A percentile compares a stretch with the other conserved stretches of the same genome.
Conservation (phyloP, 2,888 invertebrate species). For the Pristionchus entomophagus region DNA sequence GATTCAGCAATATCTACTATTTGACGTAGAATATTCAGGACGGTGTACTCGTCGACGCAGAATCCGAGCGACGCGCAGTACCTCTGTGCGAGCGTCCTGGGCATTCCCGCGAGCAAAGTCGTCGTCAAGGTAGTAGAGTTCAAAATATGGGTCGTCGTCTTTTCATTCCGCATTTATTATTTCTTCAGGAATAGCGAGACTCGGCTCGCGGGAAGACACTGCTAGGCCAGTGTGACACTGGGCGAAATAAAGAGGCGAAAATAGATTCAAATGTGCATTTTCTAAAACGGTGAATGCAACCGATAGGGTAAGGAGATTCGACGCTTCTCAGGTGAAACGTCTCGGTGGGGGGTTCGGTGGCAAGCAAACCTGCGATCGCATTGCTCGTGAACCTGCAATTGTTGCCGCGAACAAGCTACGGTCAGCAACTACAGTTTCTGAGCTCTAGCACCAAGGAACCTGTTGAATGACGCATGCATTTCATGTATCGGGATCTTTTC, state of each 20-base stretch:
- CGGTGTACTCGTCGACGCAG: constrained; percentile 88
- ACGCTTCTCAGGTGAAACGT: constrained; percentile 56
- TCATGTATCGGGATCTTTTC: no score
- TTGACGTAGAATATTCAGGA: constrained; percentile 78
- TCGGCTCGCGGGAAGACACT: no score
- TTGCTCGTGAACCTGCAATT: constrained; percentile 46
- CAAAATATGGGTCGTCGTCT: no score
- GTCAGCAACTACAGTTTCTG: background rate
- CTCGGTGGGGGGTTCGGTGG: constrained; percentile 71
- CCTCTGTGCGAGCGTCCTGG: constrained; percentile 50
- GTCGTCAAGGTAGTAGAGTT: constrained; percentile 58
- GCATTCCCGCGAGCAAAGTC: constrained; percentile 62
- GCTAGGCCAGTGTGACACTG: no score
- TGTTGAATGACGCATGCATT: no score
- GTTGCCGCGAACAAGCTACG: constrained; percentile 20
- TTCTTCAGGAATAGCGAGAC: no score
- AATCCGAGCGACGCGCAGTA: constrained; percentile 64
- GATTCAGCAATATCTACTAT: background rate
- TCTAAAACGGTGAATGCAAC: no score
- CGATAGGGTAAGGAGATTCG: no score
- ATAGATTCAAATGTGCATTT: no score
- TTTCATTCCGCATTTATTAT: no score
- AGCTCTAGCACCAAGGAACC: no score
- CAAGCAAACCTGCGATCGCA: constrained; percentile 57
- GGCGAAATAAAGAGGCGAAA: no score